Conservation (phyloP, 2,888 invertebrate species). For the Baccha elongata region DNA sequence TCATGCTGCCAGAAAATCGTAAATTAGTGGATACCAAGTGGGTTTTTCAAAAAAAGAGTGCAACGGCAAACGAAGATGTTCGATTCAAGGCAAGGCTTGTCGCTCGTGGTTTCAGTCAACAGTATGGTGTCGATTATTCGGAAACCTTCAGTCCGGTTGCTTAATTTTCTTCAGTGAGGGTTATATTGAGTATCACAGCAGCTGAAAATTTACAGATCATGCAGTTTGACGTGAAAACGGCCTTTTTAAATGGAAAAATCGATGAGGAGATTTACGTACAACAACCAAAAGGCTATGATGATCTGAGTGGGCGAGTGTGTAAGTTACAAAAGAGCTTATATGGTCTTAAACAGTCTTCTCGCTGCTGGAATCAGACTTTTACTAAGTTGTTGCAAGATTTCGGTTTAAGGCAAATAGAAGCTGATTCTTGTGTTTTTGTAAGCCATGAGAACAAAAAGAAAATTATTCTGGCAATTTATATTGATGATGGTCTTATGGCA, state of each 20-base stretch:
- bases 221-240: slow-evolving; percentile 54
- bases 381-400: slow-evolving; percentile 63
- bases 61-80: neutral
- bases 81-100: neutral
- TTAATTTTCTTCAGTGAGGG: neutral
- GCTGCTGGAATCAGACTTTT: slow-evolving; percentile 73
- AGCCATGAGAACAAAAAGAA: slow-evolving; percentile 52
- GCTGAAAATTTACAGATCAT: slow-evolving; percentile 24
- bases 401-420: slow-evolving; percentile 70
- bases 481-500: slow-evolving; percentile 75
- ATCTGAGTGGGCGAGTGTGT: slow-evolving; percentile 61
- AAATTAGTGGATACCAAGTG: slow-evolving; percentile 17
- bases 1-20: neutral
- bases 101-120: neutral
- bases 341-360: slow-evolving; percentile 72
- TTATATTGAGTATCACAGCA: slow-evolving; percentile 32
- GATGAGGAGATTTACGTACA: slow-evolving; percentile 52
- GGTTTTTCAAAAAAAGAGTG: slow-evolving; percentile 6
- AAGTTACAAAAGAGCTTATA: slow-evolving; percentile 67
- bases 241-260: slow-evolving; percentile 54
- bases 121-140: slow-evolving; percentile 6
- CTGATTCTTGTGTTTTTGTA: slow-evolving; percentile 75
- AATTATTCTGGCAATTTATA: slow-evolving; percentile 73
- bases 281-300: slow-evolving; percentile 62
- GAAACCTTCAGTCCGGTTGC: slow-evolving; percentile 18